Evolutionary conservation across 2,113 vertebrate species (phyloP), one percentile per base, ranked within the genome.

Genomic region (Cromileptes altivelis): DNA sequence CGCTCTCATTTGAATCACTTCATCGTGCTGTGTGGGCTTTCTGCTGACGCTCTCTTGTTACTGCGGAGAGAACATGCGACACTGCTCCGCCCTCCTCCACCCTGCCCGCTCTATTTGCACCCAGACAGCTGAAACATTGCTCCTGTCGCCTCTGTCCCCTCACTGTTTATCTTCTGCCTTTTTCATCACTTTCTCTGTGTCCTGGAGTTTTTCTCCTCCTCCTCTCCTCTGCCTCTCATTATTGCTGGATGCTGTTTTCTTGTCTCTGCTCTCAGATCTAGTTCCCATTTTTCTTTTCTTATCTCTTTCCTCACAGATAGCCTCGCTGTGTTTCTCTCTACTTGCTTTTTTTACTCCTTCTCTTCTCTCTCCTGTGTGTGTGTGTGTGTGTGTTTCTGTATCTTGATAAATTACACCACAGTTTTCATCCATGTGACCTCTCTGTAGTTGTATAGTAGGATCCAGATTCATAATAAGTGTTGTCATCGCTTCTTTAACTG

Each of bases 81-180:
- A 11, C 42, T 45, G 42, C 42, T 45, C 42, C 42, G 42, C 77
- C 77, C 73, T 83, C 67, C 69, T 85, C 62, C 61, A n/a, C 8
- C 71, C 77, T 65, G 56, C 78, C 57, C 25, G 58, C 70, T 75
- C 79, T 73, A 75, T 70, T 80, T 73, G 60, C 75, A 67, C 42
- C 37, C 62, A 21, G 82, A 82, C 81, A 89, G 68, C 70, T 82
- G 82, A 87, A 57, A 52, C 77, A 82, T 82, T 67, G 71, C 64
- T 71, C 8, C 85, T 89, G 82, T 88, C 78, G 42, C 11, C 42
- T 45, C 42, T 9, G 42, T 81, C 67, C 42, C 57, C 80, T 78
- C 45, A 2, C 68, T 72, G 27, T 88, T 84, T 76, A 53, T 45
- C 42, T 45, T 9, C 42, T 45, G 9, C 42, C 42, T 12, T 85